A percentile compares a stretch with the other conserved stretches of the same genome.
Conservation (phyloP, 2,113 vertebrate genomes). For the Platysternon megacephalum region DNA sequence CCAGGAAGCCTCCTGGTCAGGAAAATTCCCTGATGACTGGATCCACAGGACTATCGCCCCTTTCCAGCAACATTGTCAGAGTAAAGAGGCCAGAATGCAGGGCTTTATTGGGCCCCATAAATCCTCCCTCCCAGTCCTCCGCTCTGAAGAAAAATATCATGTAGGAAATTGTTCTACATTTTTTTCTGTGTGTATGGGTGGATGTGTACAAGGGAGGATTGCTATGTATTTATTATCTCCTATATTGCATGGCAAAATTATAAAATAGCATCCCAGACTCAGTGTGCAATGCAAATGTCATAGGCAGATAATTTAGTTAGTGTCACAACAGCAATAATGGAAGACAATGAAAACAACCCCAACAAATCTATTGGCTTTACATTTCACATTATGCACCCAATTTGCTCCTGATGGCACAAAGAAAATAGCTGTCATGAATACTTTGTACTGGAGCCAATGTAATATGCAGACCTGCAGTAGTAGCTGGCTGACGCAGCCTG, state of each 20-base stretch:
- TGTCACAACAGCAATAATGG: background rate
- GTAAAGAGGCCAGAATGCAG: rapidly evolving
- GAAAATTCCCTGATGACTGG: background rate
- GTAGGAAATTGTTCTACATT: background rate
- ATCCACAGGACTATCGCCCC: background rate
- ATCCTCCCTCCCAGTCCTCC: background rate
- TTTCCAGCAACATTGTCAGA: rapidly evolving
- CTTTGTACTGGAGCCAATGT: background rate
- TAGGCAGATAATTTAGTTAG: slow-evolving; percentile 19
- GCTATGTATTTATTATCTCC: background rate
- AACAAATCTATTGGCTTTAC: slow-evolving; percentile 7
- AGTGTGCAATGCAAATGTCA: slow-evolving; percentile 5
- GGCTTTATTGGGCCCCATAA: background rate
- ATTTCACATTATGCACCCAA: background rate
- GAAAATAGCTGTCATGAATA: slow-evolving; percentile 41
- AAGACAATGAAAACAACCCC: background rate
- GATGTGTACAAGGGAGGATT: background rate
- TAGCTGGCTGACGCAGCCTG: slow-evolving; percentile 25
- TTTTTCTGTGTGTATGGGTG: background rate
- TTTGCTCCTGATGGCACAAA: slow-evolving; percentile 14
- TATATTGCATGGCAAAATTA: background rate
- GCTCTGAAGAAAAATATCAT: background rate
- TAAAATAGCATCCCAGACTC: background rate
- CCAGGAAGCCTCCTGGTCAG: background rate
- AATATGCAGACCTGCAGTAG: background rate